Percentiles rank a stretch among this genome's conserved stretches.
phyloP scores from a whole-genome alignment of 2,888 invertebrate genomes.

The Macaria liturata region DNA sequence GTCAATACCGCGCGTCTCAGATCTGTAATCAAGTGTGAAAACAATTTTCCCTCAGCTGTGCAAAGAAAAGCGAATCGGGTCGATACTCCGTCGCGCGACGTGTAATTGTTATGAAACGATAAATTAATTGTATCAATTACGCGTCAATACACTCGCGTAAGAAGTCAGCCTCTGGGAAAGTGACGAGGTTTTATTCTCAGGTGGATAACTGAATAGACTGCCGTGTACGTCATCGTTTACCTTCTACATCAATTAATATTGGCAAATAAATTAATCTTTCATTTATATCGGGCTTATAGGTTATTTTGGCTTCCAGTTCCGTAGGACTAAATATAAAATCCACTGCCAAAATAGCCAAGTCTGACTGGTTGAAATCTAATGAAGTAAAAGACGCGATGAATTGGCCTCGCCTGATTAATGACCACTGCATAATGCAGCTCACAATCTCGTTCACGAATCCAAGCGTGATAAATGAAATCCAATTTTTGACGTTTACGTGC shows the following conservation, averaged over 20 bases:
- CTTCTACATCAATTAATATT: neutral
- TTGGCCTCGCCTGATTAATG: conserved; percentile 7
- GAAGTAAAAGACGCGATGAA: conserved; percentile 2
- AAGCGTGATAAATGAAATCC: conserved; percentile 1
- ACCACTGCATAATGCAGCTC: neutral
- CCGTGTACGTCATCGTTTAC: conserved; percentile 8
- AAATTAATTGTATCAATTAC: conserved; percentile 24
- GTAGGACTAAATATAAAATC: too few species aligned
- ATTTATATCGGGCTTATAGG: too few species aligned
- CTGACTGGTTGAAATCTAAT: neutral
- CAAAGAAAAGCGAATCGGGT: conserved; percentile 34
- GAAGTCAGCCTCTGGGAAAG: conserved; percentile 21
- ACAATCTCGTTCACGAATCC: conserved; percentile 2
- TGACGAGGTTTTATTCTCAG: conserved; percentile 18
- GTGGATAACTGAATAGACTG: conserved; percentile 6
- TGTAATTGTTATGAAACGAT: conserved; percentile 34
- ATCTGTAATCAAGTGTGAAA: conserved; percentile 29
- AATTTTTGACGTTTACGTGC: neutral
- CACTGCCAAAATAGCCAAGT: too few species aligned
- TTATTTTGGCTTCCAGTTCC: too few species aligned
- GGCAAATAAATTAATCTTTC: too few species aligned
- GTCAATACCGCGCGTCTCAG: conserved; percentile 6
- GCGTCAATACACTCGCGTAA: conserved; percentile 25
- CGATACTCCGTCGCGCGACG: conserved; percentile 30
- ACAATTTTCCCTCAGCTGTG: conserved; percentile 28